phyloP scores from a whole-genome alignment of 2,113 vertebrate species.

The Cromileptes altivelis region DNA sequence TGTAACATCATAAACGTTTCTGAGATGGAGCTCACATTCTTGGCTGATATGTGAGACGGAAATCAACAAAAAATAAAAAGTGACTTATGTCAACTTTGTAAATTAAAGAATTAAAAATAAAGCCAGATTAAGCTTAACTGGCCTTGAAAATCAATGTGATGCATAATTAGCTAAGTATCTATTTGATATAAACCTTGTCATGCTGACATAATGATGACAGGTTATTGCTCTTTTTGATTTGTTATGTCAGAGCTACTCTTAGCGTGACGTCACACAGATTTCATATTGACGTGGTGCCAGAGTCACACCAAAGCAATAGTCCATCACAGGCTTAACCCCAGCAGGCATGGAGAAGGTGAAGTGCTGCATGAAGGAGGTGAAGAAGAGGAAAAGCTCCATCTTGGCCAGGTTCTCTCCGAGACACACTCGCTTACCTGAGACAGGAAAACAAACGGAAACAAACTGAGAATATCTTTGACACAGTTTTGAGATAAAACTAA shows the following conservation, averaged over 20 bases:
- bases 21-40: background rate
- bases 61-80: background rate
- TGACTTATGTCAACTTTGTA: background rate
- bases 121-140: background rate
- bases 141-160: background rate
- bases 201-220: background rate
- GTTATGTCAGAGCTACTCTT: background rate
- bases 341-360: conserved; percentile 69
- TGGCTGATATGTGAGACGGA: background rate
- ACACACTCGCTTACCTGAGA: conserved; percentile 82
- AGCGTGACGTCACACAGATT: conserved; percentile 67
- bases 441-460: background rate
- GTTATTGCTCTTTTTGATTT: background rate
- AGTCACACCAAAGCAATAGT: rapidly evolving
- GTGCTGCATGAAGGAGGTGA: conserved; percentile 81
- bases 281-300: conserved; percentile 54
- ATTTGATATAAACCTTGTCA: background rate
- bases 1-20: background rate
- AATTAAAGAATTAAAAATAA: background rate
- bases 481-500: background rate
- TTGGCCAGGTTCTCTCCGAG: conserved; percentile 84
- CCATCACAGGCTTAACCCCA: conserved; percentile 37
- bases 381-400: conserved; percentile 87
- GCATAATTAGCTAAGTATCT: background rate
- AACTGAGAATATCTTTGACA: background rate